A percentile compares a stretch with the other conserved stretches of the same genome.
These are phyloP conservation scores for Acyrthosiphon pisum DNA, from an alignment of 1,140 invertebrate species.

Conservation along the genomic window DNA sequence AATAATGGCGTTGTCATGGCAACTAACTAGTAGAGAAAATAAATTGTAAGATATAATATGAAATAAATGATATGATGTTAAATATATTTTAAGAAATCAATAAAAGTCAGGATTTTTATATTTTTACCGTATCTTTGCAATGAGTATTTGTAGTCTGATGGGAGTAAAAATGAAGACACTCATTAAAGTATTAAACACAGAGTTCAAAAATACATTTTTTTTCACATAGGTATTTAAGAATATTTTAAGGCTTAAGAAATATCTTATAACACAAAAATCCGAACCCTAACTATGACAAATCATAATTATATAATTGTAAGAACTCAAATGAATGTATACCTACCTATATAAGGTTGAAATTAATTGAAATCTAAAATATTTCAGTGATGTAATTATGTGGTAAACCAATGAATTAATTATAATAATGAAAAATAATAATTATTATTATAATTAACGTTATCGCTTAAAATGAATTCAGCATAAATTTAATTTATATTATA, in stretches of 20 bases:
- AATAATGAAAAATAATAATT: constrained; percentile 14
- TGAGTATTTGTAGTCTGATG: neutral
- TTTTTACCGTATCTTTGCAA: neutral
- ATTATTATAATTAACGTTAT: neutral
- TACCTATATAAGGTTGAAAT: neutral
- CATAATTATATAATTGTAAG: neutral
- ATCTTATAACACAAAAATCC: neutral
- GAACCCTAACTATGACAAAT: neutral
- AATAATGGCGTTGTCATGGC: neutral
- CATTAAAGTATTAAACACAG: neutral
- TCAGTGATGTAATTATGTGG: neutral
- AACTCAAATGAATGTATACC: neutral
- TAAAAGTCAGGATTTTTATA: neutral
- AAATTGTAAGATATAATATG: neutral
- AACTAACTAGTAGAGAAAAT: neutral
- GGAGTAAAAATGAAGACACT: neutral
- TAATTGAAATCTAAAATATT: neutral
- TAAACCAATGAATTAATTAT: neutral
- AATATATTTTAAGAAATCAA: neutral
- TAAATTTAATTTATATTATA: neutral
- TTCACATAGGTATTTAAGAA: neutral
- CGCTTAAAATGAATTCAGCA: neutral
- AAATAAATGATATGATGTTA: neutral
- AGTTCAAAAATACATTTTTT: neutral
- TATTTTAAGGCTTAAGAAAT: neutral